Evolutionary conservation across 2,113 vertebrate genomes (phyloP), one percentile per base, ranked within the genome.

Genomic region (Hydrochoerus hydrochaeris): DNA sequence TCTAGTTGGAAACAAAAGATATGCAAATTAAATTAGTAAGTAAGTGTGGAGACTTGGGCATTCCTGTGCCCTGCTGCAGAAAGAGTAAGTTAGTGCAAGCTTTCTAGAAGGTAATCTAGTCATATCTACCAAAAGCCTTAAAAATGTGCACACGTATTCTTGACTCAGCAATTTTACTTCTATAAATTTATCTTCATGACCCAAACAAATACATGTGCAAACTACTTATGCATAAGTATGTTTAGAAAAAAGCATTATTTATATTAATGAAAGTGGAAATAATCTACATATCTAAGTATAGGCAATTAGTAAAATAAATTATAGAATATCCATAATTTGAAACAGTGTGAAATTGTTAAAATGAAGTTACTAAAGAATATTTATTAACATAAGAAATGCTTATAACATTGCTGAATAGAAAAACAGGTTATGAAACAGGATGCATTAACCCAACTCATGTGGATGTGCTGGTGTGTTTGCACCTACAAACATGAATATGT

Each of bases 21-120:
- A 96, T 83, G 96, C 86, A 97, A 98, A 97, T 97, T 96, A 97
- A 97, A 92, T 92, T 60, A 91, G 87, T 46, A 90, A 38, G 6
- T n/a, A 65, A 88, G 46, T 63, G 28, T 85, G 49, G 85, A 85
- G 86, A 98, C 93, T 84, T 96, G 85, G 87, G 90, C n/a, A 54
- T 95, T 93, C 80, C 83, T 52, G 22, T 14, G 41, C n/a, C 38
- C 81, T 78, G 63, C 77, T 85, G 52, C 87, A 92, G 81, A 46
- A 35, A 78, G 62, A 13, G 58, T 73, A 93, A 94, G 67, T 67
- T 26, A 71, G 83, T 82, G 32, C 41, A 90, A 80, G 2, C 88
- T 95, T 95, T 88, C 69, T 46, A 92, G 81, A 90, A 92, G 90
- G 85, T 60, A 88, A 88, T 95, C 84, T 95, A 81, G 95, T 58